These are phyloP conservation scores for Ormia ochracea DNA, from an alignment of 2,888 invertebrate genomes.

Conservation along the genomic window DNA sequence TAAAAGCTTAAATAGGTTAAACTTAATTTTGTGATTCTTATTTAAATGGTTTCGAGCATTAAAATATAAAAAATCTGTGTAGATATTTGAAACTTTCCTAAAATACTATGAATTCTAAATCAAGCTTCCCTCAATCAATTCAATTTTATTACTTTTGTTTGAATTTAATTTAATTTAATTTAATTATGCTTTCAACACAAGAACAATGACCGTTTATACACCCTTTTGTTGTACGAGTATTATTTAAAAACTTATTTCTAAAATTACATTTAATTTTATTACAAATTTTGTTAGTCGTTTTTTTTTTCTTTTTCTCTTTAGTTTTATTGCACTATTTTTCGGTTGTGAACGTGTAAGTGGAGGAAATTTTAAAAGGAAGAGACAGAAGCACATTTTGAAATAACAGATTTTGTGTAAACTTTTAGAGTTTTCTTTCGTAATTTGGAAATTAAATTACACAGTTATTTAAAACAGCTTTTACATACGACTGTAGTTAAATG, in stretches of 20 bases:
- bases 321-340: neutral
- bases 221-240: constrained; percentile 40
- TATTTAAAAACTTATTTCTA: neutral
- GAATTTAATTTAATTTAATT: constrained; percentile 47
- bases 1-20: too few relatives aligned
- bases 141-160: constrained; percentile 14
- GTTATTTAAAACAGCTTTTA: neutral
- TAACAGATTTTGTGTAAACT: constrained; percentile 24
- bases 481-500: neutral
- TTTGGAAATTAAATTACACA: neutral
- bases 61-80: too few relatives aligned
- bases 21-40: neutral
- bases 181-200: constrained; percentile 22
- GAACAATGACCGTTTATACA: constrained; percentile 2
- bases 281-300: too few relatives aligned
- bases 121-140: constrained; percentile 30
- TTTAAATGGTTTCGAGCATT: neutral
- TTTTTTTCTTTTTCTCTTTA: neutral
- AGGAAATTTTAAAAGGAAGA: neutral
- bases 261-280: constrained; percentile 44
- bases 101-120: constrained; percentile 15
- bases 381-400: neutral
- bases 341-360: constrained; percentile 30
- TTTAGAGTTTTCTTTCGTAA: constrained; percentile 13
- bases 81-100: neutral